Conservation (phyloP, 2,113 vertebrate genomes). For the Hydrochoerus hydrochaeris region DNA sequence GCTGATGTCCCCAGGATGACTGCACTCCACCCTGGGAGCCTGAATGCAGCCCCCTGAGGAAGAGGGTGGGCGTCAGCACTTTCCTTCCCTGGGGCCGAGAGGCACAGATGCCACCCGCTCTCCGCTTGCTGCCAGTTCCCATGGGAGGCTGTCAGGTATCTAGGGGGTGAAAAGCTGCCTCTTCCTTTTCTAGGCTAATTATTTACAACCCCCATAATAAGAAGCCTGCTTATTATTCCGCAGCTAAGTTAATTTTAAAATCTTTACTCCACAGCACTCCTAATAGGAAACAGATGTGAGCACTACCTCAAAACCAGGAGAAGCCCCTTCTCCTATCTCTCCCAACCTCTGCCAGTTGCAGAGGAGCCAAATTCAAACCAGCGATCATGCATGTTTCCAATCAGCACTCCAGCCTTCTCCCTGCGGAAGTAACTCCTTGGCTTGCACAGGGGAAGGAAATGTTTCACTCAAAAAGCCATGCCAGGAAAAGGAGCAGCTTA, state of each 20-base stretch:
- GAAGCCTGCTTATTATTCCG: constrained; percentile 74
- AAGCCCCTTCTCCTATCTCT: constrained; percentile 69
- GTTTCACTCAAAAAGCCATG: constrained; percentile 69
- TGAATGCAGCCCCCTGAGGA: background rate
- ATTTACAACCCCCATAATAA: constrained; percentile 66
- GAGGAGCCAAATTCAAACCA: constrained; percentile 78
- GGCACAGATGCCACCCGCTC: background rate
- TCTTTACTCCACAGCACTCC: constrained; percentile 53
- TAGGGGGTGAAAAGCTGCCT: constrained; percentile 16
- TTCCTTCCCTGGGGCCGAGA: background rate
- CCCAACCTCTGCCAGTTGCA: constrained; percentile 70
- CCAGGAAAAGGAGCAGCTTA: constrained; percentile 75
- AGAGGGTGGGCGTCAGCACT: background rate
- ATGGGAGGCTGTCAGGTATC: constrained; percentile 46
- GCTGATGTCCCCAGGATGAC: background rate
- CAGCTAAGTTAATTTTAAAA: constrained; percentile 76
- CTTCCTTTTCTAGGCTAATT: constrained; percentile 69
- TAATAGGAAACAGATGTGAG: constrained; percentile 80
- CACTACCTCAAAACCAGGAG: constrained; percentile 75
- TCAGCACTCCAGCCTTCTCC: constrained; percentile 77
- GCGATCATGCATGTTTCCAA: constrained; percentile 78
- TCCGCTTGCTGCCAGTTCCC: background rate
- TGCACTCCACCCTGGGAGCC: background rate
- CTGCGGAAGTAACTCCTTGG: constrained; percentile 78
- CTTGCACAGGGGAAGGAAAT: constrained; percentile 77